Conservation (phyloP, 1,140 invertebrate species). For the Pachypeltis micranthus region DNA sequence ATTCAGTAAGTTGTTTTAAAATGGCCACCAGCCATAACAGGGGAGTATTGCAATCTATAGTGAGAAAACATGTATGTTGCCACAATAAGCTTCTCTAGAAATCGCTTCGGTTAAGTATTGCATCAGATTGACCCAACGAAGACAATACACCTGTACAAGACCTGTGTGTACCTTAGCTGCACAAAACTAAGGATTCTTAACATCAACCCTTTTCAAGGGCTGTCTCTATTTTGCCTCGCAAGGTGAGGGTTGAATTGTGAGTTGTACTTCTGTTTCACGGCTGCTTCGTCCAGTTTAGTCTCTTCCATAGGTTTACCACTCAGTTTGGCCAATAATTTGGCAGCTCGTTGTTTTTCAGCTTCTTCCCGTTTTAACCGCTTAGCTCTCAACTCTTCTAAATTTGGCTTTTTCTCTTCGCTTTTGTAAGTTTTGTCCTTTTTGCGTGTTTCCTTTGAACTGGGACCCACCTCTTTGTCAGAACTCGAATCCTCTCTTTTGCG, state of each 20-base stretch:
- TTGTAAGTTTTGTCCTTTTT: constrained; percentile 34
- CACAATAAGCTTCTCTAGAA: too few species aligned
- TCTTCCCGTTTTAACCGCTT: constrained; percentile 68
- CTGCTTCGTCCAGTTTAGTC: constrained; percentile 27
- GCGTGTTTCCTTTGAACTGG: constrained; percentile 23
- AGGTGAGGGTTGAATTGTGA: constrained; percentile 86
- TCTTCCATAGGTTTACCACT: constrained; percentile 35
- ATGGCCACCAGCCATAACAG: too few species aligned
- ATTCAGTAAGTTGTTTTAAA: too few species aligned
- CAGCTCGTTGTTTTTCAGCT: constrained; percentile 56
- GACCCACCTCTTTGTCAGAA: neutral
- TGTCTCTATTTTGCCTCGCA: constrained; percentile 57
- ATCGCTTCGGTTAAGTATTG: too few species aligned
- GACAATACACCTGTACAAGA: too few species aligned
- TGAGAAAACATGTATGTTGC: too few species aligned
- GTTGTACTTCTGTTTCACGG: constrained; percentile 66
- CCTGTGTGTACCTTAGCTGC: too few species aligned
- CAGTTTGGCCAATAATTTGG: constrained; percentile 53
- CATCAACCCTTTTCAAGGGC: too few species aligned
- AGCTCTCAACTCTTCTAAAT: constrained; percentile 61
- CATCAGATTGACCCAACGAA: too few species aligned
- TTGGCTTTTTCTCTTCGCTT: constrained; percentile 33
- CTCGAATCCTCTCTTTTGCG: neutral
- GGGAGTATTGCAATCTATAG: too few species aligned
- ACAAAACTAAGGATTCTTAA: too few species aligned